phyloP scores from a whole-genome alignment of 2,797 vertebrate genomes.

The Chanos chanos region DNA sequence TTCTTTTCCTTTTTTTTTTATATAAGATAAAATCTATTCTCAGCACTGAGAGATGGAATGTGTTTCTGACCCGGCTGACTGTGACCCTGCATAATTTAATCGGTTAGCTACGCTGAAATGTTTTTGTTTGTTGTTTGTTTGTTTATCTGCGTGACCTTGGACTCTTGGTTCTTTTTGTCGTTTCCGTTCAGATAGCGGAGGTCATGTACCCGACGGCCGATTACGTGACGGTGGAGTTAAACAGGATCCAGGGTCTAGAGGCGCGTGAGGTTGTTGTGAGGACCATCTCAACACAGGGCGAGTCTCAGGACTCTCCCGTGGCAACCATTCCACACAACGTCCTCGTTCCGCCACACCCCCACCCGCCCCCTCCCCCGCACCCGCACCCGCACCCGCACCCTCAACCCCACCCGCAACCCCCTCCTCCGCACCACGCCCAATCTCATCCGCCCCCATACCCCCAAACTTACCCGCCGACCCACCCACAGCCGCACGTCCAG shows the following conservation, averaged over 20 bases:
- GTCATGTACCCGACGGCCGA: conserved; percentile 87
- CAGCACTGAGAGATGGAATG: too few species aligned
- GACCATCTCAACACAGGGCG: conserved; percentile 91
- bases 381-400: conserved; percentile 57
- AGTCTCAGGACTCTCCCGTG: conserved; percentile 84
- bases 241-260: conserved; percentile 83
- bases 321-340: conserved; percentile 83
- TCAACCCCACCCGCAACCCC: conserved; percentile 55
- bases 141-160: neutral
- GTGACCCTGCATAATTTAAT: neutral
- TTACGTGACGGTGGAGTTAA: conserved; percentile 79
- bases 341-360: conserved; percentile 81
- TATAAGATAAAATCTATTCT: too few species aligned
- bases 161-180: neutral
- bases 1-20: too few species aligned
- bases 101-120: neutral
- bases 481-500: conserved; percentile 73
- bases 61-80: too few species aligned
- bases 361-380: conserved; percentile 53
- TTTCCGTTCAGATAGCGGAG: conserved; percentile 84
- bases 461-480: conserved; percentile 73
- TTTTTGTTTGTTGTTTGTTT: neutral
- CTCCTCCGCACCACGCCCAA: conserved; percentile 52
- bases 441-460: conserved; percentile 67
- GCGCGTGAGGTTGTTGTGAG: conserved; percentile 85